These are phyloP conservation scores for Zeus faber DNA, from an alignment of 2,113 vertebrate species.

Conservation along the genomic window DNA sequence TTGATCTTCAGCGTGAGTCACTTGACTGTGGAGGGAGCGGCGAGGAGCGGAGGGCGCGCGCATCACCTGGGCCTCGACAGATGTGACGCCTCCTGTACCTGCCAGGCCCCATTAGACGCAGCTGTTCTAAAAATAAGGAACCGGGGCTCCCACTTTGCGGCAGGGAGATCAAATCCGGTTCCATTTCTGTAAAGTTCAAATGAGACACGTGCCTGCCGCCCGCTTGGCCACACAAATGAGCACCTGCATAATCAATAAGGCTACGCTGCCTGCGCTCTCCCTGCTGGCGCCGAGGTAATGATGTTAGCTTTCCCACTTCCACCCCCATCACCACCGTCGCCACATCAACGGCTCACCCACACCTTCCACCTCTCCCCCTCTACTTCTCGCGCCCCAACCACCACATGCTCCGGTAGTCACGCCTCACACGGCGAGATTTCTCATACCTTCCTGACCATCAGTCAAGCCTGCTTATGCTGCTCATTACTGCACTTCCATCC, in stretches of 20 bases:
- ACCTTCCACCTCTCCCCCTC: too few relatives aligned
- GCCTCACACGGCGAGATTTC: constrained; percentile 42
- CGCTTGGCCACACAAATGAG: constrained; percentile 68
- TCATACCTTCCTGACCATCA: constrained; percentile 23
- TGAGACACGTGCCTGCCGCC: constrained; percentile 63
- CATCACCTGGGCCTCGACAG: constrained; percentile 73
- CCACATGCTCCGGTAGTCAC: constrained; percentile 31
- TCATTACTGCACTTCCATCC: constrained; percentile 51
- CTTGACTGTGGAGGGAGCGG: constrained; percentile 59
- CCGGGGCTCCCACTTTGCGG: constrained; percentile 46
- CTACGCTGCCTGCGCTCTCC: constrained; percentile 26
- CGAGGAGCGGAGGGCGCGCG: constrained; percentile 41
- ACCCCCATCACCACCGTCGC: not conserved
- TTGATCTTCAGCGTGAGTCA: constrained; percentile 74
- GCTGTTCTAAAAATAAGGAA: constrained; percentile 75
- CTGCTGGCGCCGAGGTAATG: constrained; percentile 30
- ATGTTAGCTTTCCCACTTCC: constrained; percentile 26
- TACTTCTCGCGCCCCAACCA: not conserved
- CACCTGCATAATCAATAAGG: constrained; percentile 65
- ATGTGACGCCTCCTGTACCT: constrained; percentile 78
- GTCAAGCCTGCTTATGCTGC: constrained; percentile 32
- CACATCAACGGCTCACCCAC: too few relatives aligned
- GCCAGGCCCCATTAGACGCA: constrained; percentile 76
- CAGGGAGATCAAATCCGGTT: constrained; percentile 57
- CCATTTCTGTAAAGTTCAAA: constrained; percentile 71